Evolutionary conservation across 2,888 invertebrate species (phyloP), one percentile per base, ranked within the genome.

Genomic region (Tenthredo livida): DNA sequence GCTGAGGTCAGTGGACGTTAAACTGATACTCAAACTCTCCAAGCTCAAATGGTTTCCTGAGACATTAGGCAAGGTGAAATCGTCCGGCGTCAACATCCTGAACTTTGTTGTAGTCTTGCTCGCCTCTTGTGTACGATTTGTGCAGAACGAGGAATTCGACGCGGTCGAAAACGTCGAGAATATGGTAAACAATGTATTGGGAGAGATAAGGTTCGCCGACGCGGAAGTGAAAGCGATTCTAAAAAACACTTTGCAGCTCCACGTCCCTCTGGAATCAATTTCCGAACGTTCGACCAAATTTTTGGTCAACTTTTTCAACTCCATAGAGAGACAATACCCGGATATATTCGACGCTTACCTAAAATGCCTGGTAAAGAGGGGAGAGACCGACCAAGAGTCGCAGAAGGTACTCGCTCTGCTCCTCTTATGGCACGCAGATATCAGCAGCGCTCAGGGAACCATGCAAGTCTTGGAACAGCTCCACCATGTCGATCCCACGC

Each of bases 281-380:
- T 84, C 87, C 0, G 47, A 86, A 4, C 72, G 80, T 3, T 85
- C 87, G 0, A 89, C 88, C 61, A 70, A 89, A 0, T 92, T 91
- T 54, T 85, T 93, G 0, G 87, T 87, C 0, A 85, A 87, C 2
- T 82, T 93, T 0, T 93, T 91, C 85, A 86, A 87, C 3, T 87
- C 73, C 37, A 91, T 97, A 1, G 97, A 97, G 92, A 94, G 93
- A 5, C 95, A 96, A 88, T 97, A 97, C 91, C 96, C 97, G 0
- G 94, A 94, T 0, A 95, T 95, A 15, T 97, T 97, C 90, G 97
- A 97, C 89, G 93, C 94, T 77, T 95, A 96, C 70, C 94, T 97
- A 0, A 96, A 96, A 88, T 94, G 94, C 21, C 94, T 96, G 37
- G 94, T 96, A 92, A 88, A 89, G 77, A 86, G 84, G 0, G 86